Base-by-base conservation (phyloP, 2,888 invertebrate genomes). In the Neria commutata region DNA sequence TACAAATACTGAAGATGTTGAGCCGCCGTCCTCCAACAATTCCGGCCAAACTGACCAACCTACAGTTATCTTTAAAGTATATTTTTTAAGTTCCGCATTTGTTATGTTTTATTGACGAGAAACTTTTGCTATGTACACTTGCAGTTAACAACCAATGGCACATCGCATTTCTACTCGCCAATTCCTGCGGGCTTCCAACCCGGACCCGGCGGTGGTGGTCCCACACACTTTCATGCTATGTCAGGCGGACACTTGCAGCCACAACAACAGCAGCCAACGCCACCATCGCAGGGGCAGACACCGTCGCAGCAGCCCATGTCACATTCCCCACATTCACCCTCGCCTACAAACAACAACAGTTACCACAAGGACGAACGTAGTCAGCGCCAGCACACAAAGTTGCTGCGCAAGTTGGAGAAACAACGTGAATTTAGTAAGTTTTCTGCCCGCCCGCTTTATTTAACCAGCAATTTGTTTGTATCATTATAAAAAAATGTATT, bases 311-410 rank as follows among this genome's bases (percentile, higher is more conserved):
- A 60, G 34, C 60, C 66, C 42, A 79, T 83, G 53, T 85, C 87
- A 73, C 89, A 88, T 75, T 85, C 88, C 82, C 89, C 89, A 69
- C 89, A 88, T 81, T 89, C 89, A 66, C 85, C 86, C 60, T 86
- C 86, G 45, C 89, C 89, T 55, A n/a, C n/a, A n/a, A n/a, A n/a
- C n/a, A 88, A 88, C 49, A 78, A 75, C 74, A 89, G 86, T 80
- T 89, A 88, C 75, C 91, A 91, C 77, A 90, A 91, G 79, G 91
- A 92, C 79, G 92, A 92, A 80, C 85, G 92, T 71, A 86, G 90
- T 42, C 91, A 91, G 76, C 84, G 90, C 64, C 91, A 91, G 79
- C 89, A 90, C 77, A 87, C 86, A 65, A 92, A 92, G 81, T 84
- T 92, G 71, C 87, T 89, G 78, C 88, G 88, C 72, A 91, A 91